Evolutionary conservation across 2,888 invertebrate genomes (phyloP), one percentile per base, ranked within the genome.

Genomic region (Disparrhopalites patrizii): DNA sequence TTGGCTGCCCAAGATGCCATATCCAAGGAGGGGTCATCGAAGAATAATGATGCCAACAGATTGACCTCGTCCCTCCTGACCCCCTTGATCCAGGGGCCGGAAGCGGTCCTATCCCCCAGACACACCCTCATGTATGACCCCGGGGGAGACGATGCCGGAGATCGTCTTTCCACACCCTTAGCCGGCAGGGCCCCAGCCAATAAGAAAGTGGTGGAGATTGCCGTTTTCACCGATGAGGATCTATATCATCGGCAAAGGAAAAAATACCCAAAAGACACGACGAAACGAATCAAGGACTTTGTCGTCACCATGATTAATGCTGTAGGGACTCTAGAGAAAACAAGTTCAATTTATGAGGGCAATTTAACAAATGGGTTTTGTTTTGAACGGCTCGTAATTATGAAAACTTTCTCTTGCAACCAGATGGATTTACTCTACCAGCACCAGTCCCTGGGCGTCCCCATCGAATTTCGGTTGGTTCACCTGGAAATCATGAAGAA

Each of bases 391-490:
- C n/a, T n/a, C n/a, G n/a, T n/a, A n/a, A n/a, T n/a, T 31, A 50
- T 2, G 7, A 50, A 13, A 52, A 52, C 33, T 43, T 55, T 27
- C 33, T 23, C 33, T 33, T 51, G 2, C 40, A 36, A 43, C 18
- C 69, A 77, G 77, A 77, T 78, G 60, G 77, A 78, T 64, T 68
- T 78, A 2, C 73, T 79, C 63, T 79, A 78, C 67, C 75, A 76
- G 28, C 77, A 77, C 23, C 68, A 75, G 8, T 73, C 77, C 3
- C 69, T 79, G 60, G 76, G 75, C 33, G 72, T 70, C 0, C 69
- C 72, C 31, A 70, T 79, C 47, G 75, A 75, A 54, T 76, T 79
- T 55, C 72, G 74, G 1, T 72, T 79, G 20, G 77, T 77, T 3
- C 76, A 77, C 67, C 68, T 78, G 50, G 77, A 78, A 50, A 75